Percentiles rank a stretch among this genome's conserved stretches.
Conservation (phyloP, 2,888 invertebrate species). For the Napeogenes sylphis region DNA sequence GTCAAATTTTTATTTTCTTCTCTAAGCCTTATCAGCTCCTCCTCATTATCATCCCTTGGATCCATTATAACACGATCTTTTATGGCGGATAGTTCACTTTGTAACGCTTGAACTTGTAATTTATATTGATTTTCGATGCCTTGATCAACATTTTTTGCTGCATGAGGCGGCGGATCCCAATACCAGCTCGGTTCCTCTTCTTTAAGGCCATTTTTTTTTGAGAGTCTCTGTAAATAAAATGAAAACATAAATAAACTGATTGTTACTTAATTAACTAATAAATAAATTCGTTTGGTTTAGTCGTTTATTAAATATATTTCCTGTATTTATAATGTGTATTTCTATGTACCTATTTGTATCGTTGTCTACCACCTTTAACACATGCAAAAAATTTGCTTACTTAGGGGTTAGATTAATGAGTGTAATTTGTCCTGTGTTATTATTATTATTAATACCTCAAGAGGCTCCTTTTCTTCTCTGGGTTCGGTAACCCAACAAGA, state of each 20-base stretch:
- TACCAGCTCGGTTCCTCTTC: conserved; percentile 74
- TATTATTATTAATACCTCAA: too few relatives aligned
- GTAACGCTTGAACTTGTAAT: conserved; percentile 57
- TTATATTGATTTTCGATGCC: conserved; percentile 51
- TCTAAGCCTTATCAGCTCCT: conserved; percentile 70
- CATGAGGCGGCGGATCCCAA: conserved; percentile 69
- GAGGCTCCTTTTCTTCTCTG: not conserved
- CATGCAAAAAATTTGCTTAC: too few relatives aligned
- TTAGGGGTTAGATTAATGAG: too few relatives aligned
- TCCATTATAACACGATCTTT: conserved; percentile 51
- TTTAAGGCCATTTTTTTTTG: conserved; percentile 63
- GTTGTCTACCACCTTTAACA: too few relatives aligned
- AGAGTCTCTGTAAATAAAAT: conserved; percentile 62
- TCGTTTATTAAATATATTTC: too few relatives aligned
- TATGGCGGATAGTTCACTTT: conserved; percentile 64
- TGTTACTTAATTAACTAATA: not conserved
- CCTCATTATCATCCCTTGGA: conserved; percentile 46
- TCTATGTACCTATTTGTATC: too few relatives aligned
- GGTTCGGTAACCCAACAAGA: conserved; percentile 7
- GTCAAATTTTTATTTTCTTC: conserved; percentile 78
- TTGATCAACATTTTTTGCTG: conserved; percentile 38
- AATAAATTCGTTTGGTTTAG: too few relatives aligned
- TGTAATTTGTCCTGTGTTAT: too few relatives aligned
- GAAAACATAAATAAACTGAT: conserved; percentile 27
- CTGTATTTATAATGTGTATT: too few relatives aligned